Base-by-base conservation (phyloP, 2,888 invertebrate species). In the Megastigmus dorsalis region DNA sequence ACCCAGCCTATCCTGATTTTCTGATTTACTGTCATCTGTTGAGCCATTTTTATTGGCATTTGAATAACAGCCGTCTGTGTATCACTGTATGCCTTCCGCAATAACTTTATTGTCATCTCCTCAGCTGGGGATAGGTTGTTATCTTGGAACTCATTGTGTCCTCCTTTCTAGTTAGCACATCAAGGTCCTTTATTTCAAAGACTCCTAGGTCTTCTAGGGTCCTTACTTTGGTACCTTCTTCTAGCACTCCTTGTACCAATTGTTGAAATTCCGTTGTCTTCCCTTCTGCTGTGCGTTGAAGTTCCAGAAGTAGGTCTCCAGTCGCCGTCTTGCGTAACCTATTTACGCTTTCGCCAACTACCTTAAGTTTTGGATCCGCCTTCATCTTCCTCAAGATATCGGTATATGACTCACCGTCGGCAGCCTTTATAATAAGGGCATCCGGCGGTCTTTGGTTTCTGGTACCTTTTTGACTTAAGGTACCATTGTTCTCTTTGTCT, bases 281-380 rank as follows among this genome's bases (percentile, higher is more conserved):
- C 23, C 48, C 48, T 23, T 48, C 48, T 7, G 48, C 20, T 48
- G 48, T 43, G 28, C 41, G 60, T 10, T 60, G 41, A 10, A 60
- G 28, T 26, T 60, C 60, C 60, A 60, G 26, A 10, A 60, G 30
- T 23, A 63, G 48, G 28, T 63, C 62, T 63, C 62, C 62, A 43
- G 45, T 38, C 18, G 62, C 62, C 33, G 62, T 63, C 62, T 48
- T 63, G 18, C 48, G 15, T 30, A 63, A n/a, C 30, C 48, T 63
- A 13, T 30, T 28, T 18, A 63, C 62, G 33, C 33, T 48, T 3
- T 26, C n/a, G 7, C 62, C 48, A 7, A 63, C 15, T 26, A 48
- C 48, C 28, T 63, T 63, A n/a, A 45, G 30, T 13, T 41, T 41
- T n/a, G 41, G 48, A n/a, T 63, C 48, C 2, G 48, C 13, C 33